A percentile compares a stretch with the other conserved stretches of the same genome.
Evolutionary conservation across 2,888 invertebrate species (phyloP).

Genomic region (Subacronicta megacephala): DNA sequence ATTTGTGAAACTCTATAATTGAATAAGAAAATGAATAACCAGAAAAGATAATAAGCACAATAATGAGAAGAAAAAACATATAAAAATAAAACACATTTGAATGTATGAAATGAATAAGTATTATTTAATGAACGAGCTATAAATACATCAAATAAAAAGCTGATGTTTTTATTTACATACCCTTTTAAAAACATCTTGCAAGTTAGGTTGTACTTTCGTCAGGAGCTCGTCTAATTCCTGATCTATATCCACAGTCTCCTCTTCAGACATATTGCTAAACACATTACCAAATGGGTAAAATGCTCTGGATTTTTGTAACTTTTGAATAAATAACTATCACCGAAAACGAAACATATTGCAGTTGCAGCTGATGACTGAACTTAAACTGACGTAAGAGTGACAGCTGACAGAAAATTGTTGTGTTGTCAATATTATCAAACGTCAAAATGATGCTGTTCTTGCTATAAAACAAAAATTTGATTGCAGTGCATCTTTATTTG

Average conservation of each 20-base stretch:
- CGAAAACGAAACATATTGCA: slow-evolving; percentile 55
- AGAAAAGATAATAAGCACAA: neutral
- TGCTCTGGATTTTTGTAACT: slow-evolving; percentile 37
- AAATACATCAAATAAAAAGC: slow-evolving; percentile 25
- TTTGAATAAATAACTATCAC: slow-evolving; percentile 39
- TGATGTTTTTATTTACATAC: slow-evolving; percentile 79
- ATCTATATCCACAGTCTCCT: slow-evolving; percentile 81
- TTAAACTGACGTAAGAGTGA: slow-evolving; percentile 34
- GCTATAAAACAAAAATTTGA: neutral
- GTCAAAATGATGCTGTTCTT: slow-evolving; percentile 7
- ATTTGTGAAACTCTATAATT: slow-evolving; percentile 89
- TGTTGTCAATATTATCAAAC: slow-evolving; percentile 49
- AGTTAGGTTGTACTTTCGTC: slow-evolving; percentile 86
- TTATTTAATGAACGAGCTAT: slow-evolving; percentile 7
- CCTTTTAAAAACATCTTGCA: slow-evolving; percentile 90
- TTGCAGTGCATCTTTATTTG: no score
- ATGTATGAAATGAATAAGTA: neutral
- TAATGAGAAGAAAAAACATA: neutral
- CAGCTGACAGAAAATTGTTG: slow-evolving; percentile 54
- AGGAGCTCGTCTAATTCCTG: slow-evolving; percentile 85
- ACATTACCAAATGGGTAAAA: slow-evolving; percentile 61
- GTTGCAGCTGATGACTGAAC: slow-evolving; percentile 1
- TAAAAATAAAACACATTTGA: neutral
- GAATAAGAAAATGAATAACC: slow-evolving; percentile 12
- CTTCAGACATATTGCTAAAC: slow-evolving; percentile 74